Base-by-base conservation (phyloP, 2,113 vertebrate species). In the Misgurnus mizolepis region DNA sequence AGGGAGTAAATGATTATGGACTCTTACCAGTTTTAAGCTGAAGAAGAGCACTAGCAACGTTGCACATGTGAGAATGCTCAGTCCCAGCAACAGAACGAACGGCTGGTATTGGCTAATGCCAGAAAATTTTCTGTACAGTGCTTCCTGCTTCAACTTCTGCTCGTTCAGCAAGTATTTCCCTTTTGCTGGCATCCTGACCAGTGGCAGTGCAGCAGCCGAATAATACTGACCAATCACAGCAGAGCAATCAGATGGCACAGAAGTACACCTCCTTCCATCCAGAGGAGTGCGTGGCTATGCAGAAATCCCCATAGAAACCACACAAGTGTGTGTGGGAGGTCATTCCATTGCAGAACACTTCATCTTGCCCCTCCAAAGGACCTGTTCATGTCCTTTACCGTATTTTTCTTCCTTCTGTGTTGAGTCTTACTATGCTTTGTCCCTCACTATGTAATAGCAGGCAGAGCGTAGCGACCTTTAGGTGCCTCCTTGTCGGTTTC, bases 91-190 rank as follows among this genome's bases (percentile, higher is more conserved):
- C 47, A 94, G 85, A 22, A 97, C 94, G 84, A 98, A 93, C 0
- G 96, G 95, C 0, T 95, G 96, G 61, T 96, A 95, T 88, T 98
- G 96, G 87, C 94, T 96, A 67, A 94, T 96, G 81, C 95, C 96
- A 61, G 92, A 93, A 86, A 96, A 98, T 90, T 95, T 97, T 86
- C 95, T 93, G 4, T 97, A 99, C 45, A 98, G 93, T 0, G 93
- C 93, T 74, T 95, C 94, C 92, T 94, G 93, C 81, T 94, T 95
- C 66, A 89, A 80, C 81, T 95, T 94, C 0, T 90, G 95, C 78
- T 96, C 93, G 0, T 96, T 98, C 84, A 99, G 89, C 86, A 98
- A 95, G 91, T 98, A 99, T 89, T 96, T 95, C 85, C 96, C 95
- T 86, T 97, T 98, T 74, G 96, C 92, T 76, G 96, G 97, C 98